Conservation (phyloP, 2,113 vertebrate species). For the Anoura caudifer region DNA sequence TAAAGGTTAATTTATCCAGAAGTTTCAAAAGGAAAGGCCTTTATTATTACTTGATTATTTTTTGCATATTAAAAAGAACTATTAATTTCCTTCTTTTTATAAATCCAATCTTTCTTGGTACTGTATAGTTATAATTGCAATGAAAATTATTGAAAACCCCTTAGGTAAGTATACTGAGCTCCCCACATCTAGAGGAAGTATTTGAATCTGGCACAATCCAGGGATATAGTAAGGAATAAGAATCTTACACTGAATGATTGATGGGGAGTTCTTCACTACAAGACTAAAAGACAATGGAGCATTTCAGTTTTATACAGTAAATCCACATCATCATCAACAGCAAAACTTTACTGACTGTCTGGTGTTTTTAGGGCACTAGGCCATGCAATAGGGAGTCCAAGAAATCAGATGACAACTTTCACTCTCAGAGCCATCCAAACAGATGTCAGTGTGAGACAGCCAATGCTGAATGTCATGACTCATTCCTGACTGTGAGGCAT, state of each 20-base stretch:
- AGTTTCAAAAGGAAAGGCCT: neutral
- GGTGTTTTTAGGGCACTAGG: neutral
- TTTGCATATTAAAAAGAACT: neutral
- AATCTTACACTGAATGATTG: neutral
- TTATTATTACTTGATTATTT: neutral
- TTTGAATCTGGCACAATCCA: neutral
- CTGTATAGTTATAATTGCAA: neutral
- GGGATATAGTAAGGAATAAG: neutral
- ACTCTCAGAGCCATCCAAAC: neutral
- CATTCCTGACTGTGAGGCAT: neutral
- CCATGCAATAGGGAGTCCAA: neutral
- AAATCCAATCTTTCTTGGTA: neutral
- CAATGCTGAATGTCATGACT: neutral
- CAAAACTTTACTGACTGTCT: neutral
- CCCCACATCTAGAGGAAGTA: neutral
- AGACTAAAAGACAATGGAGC: neutral
- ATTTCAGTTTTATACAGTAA: neutral
- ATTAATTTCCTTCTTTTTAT: neutral
- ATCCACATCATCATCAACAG: neutral
- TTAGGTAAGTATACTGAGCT: neutral
- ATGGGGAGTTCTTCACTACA: neutral
- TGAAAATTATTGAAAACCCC: neutral
- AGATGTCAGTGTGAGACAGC: neutral
- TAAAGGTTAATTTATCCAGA: neutral
- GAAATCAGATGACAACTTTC: neutral